phyloP scores from a whole-genome alignment of 2,113 vertebrate species.

The Erythrocercus mccallii region DNA sequence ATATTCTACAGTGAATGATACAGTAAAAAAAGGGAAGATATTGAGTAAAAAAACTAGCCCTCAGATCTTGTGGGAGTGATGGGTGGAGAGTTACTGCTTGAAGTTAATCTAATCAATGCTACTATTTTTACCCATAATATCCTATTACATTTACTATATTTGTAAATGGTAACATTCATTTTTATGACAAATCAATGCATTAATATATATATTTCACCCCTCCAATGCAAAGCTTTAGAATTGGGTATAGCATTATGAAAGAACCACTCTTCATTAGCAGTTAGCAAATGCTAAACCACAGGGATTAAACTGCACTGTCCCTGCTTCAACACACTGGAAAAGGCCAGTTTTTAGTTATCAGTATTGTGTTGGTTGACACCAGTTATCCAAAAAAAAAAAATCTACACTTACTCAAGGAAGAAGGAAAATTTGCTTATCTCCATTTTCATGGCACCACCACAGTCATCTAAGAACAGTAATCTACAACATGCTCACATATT shows the following conservation, averaged over 20 bases:
- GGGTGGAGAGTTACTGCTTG: not conserved
- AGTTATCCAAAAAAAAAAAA: not conserved
- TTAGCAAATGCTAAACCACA: accelerated
- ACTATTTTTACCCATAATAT: not conserved
- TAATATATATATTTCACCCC: not conserved
- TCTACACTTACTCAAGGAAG: not conserved
- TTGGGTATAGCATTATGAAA: not conserved
- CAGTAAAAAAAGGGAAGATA: not conserved
- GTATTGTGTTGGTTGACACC: not conserved
- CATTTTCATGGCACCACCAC: not conserved
- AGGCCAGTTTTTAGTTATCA: not conserved
- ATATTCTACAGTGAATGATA: not conserved
- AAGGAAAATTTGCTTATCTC: not conserved
- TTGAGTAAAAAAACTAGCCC: not conserved
- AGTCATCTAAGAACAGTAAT: not conserved
- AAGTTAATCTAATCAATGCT: not conserved
- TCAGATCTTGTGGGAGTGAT: not conserved
- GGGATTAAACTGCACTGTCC: not conserved
- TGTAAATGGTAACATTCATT: not conserved
- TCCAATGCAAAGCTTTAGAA: not conserved
- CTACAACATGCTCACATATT: not conserved
- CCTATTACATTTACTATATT: not conserved
- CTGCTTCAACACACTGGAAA: not conserved
- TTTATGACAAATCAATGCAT: not conserved
- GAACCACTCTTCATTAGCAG: not conserved